Evolutionary conservation across 2,888 invertebrate species (phyloP).

Genomic region (Panopea generosa): DNA sequence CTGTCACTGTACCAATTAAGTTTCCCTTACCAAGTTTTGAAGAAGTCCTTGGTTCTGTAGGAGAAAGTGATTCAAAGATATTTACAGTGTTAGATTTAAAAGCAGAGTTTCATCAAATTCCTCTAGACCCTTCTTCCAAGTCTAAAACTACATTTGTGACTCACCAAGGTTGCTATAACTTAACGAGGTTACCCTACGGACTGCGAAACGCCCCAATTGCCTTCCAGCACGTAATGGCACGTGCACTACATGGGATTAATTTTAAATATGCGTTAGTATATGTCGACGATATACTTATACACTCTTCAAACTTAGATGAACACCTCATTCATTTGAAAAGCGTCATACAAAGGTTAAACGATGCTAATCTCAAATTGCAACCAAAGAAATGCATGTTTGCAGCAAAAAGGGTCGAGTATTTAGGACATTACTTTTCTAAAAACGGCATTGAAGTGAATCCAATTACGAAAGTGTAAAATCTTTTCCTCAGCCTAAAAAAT

Average conservation of each 20-base stretch:
- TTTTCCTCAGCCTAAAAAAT: slow-evolving; percentile 50
- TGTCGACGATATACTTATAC: slow-evolving; percentile 61
- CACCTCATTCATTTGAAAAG: slow-evolving; percentile 29
- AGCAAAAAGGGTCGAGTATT: slow-evolving; percentile 21
- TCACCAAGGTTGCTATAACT: slow-evolving; percentile 24
- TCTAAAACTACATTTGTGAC: slow-evolving; percentile 43
- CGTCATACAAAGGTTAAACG: slow-evolving; percentile 34
- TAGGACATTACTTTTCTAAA: slow-evolving; percentile 31
- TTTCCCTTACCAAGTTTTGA: slow-evolving; percentile 52
- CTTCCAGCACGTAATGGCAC: slow-evolving; percentile 38
- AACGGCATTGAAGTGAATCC: slow-evolving; percentile 58
- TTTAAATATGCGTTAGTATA: slow-evolving; percentile 56
- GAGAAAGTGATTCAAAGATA: slow-evolving; percentile 21
- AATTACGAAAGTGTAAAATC: slow-evolving; percentile 34
- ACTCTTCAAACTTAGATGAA: slow-evolving; percentile 21
- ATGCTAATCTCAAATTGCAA: slow-evolving; percentile 37
- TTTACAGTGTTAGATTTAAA: slow-evolving; percentile 33
- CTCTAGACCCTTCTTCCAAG: slow-evolving; percentile 26
- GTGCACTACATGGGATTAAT: slow-evolving; percentile 33
- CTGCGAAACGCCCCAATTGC: slow-evolving; percentile 34
- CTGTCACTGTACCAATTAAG: slow-evolving; percentile 40
- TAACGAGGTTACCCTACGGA: slow-evolving; percentile 40
- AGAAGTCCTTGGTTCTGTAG: slow-evolving; percentile 44
- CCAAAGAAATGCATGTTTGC: slow-evolving; percentile 49
- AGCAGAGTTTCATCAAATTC: slow-evolving; percentile 39